Percentiles rank a stretch among this genome's conserved stretches.
Conservation (phyloP, 2,797 vertebrate species). For the Arremon aurantiirostris region DNA sequence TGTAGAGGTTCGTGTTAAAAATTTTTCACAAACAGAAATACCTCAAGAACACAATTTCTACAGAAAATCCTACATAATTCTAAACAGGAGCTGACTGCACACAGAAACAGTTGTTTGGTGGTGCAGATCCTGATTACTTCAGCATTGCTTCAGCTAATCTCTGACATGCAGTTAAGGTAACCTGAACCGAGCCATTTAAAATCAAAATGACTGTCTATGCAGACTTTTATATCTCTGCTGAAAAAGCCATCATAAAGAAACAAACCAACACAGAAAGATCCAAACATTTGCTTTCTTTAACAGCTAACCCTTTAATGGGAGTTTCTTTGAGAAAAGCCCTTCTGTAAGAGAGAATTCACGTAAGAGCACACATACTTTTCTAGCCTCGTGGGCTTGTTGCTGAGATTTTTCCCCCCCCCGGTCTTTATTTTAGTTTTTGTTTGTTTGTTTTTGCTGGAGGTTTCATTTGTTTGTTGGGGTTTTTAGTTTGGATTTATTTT, state of each 20-base stretch:
- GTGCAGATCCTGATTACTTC: background rate
- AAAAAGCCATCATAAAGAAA: background rate
- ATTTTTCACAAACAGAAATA: background rate
- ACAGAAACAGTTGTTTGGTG: background rate
- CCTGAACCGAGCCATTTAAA: background rate
- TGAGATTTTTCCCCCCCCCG: rapidly evolving
- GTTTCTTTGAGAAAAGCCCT: background rate
- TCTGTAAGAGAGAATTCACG: background rate
- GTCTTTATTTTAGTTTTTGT: background rate
- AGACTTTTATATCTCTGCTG: background rate
- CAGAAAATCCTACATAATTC: background rate
- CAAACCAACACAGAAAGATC: background rate
- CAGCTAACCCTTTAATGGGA: background rate
- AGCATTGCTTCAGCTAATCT: background rate
- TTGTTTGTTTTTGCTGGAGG: background rate
- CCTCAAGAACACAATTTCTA: background rate
- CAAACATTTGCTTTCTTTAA: background rate
- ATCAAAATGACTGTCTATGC: background rate
- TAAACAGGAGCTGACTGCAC: background rate
- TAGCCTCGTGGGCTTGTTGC: rapidly evolving
- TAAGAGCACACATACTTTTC: background rate
- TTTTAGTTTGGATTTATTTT: background rate
- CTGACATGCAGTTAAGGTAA: background rate
- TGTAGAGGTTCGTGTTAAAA: background rate
- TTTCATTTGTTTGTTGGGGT: background rate